phyloP scores from a whole-genome alignment of 2,888 invertebrate genomes.

The Marronus borbonicus region DNA sequence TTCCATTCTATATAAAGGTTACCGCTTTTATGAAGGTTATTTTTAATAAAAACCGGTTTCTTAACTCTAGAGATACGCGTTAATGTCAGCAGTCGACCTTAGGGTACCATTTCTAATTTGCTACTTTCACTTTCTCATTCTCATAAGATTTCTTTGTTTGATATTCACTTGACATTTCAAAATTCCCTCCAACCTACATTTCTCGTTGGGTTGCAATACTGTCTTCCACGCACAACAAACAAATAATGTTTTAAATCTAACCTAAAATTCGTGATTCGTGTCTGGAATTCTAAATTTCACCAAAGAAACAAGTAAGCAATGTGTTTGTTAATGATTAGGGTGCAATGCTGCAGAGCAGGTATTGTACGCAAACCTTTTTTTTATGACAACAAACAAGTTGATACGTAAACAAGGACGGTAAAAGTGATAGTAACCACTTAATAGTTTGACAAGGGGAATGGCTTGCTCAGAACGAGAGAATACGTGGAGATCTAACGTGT shows the following conservation, averaged over 20 bases:
- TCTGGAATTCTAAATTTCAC: not conserved
- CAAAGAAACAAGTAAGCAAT: not conserved
- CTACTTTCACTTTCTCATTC: conserved; percentile 63
- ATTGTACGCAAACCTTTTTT: conserved; percentile 29
- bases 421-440: conserved; percentile 46
- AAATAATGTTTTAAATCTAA: conserved; percentile 20
- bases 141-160: not conserved
- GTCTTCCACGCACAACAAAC: not conserved
- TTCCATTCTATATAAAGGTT: not conserved
- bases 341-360: conserved; percentile 22
- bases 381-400: conserved; percentile 36
- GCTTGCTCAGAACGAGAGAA: conserved; percentile 48
- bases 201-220: not conserved
- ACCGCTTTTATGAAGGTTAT: conserved; percentile 11
- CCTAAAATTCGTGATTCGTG: conserved; percentile 28
- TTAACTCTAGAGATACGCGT: conserved; percentile 46
- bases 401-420: conserved; percentile 51
- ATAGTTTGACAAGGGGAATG: conserved; percentile 49
- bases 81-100: conserved; percentile 65
- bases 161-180: conserved; percentile 16
- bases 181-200: conserved; percentile 40
- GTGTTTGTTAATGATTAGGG: not conserved
- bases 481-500: conserved; percentile 51
- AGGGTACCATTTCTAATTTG: conserved; percentile 61
- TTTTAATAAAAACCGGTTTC: conserved; percentile 32